Conservation (phyloP, 2,888 invertebrate species). For the Tipula confusa region DNA sequence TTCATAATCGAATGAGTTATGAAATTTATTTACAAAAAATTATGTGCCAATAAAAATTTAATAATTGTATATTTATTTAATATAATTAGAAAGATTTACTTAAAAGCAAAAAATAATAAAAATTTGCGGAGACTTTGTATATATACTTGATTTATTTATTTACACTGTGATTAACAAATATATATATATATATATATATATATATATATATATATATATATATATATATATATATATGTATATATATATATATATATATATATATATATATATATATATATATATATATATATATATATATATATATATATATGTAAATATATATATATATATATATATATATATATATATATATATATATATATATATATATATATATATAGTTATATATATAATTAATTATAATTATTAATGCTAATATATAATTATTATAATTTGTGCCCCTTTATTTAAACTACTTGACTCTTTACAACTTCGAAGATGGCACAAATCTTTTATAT, state of each 20-base stretch:
- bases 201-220: no score
- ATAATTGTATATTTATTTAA: neutral
- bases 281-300: no score
- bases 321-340: no score
- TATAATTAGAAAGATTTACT: neutral
- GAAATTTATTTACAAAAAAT: neutral
- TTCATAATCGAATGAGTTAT: neutral
- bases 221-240: no score
- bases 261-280: no score
- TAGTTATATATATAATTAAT: neutral
- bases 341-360: no score
- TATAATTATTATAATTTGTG: no score
- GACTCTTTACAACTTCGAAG: no score
- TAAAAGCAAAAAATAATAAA: neutral
- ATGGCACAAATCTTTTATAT: no score
- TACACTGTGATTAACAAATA: slow-evolving; percentile 20
- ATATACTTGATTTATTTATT: slow-evolving; percentile 25
- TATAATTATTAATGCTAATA: neutral
- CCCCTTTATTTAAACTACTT: no score
- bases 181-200: neutral
- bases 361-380: neutral
- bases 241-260: no score
- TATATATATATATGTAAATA: no score
- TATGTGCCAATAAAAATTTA: slow-evolving; percentile 3
- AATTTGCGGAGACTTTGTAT: neutral